These are phyloP conservation scores for Auanema freiburgensis DNA, from an alignment of 2,888 invertebrate species.

Conservation along the genomic window DNA sequence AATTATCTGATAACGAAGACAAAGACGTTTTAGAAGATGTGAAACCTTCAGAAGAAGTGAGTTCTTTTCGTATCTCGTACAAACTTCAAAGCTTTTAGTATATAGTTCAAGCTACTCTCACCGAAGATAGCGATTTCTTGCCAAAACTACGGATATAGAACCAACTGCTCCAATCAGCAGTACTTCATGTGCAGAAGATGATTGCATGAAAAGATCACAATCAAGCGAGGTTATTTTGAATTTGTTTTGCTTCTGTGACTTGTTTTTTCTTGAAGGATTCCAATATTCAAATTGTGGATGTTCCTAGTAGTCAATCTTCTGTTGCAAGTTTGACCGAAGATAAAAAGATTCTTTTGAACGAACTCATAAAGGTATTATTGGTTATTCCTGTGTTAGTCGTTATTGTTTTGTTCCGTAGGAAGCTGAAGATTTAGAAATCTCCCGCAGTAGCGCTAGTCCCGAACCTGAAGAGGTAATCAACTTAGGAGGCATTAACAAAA, in stretches of 20 bases:
- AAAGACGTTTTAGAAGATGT: background rate
- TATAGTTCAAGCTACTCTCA: too few species aligned
- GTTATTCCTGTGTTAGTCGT: too few species aligned
- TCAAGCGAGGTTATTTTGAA: constrained; percentile 13
- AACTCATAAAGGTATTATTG: constrained; percentile 13
- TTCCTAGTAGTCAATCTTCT: constrained; percentile 5
- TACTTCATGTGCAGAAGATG: too few species aligned
- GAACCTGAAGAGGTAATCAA: too few species aligned
- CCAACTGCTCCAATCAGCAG: background rate
- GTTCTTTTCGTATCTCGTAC: background rate
- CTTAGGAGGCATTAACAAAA: too few species aligned
- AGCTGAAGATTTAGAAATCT: too few species aligned
- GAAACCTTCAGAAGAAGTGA: background rate
- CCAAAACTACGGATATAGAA: background rate
- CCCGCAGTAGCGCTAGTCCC: too few species aligned
- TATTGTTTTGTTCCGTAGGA: background rate
- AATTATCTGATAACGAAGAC: constrained; percentile 23
- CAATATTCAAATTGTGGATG: constrained; percentile 2
- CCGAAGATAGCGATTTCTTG: background rate
- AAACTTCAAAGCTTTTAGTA: background rate
- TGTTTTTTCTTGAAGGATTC: background rate
- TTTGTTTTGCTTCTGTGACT: background rate
- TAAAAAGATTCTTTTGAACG: constrained; percentile 14
- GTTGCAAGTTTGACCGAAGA: constrained; percentile 13
- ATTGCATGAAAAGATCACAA: constrained; percentile 1